These are phyloP conservation scores for Lycodopsis pacificus DNA, from an alignment of 2,797 vertebrate species.

Conservation along the genomic window DNA sequence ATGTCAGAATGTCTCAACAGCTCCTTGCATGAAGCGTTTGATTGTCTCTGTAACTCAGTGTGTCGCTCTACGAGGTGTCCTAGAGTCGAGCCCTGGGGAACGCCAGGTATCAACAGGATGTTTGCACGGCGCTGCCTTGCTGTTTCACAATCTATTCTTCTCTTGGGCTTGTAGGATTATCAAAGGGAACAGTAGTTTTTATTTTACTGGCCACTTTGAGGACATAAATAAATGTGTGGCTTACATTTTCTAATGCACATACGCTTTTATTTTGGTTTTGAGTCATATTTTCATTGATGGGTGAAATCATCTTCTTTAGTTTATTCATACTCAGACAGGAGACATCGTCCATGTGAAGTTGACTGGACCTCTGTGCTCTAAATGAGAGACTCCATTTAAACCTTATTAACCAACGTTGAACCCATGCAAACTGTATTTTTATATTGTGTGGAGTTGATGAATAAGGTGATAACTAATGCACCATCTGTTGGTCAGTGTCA, in stretches of 20 bases:
- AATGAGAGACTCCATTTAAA: too few species aligned
- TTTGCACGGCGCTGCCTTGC: neutral
- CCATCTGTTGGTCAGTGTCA: slow-evolving; percentile 43
- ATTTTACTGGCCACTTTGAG: slow-evolving; percentile 40
- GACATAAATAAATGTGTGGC: slow-evolving; percentile 36
- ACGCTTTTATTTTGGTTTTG: slow-evolving; percentile 39
- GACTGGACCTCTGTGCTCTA: neutral
- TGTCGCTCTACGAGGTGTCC: slow-evolving; percentile 18
- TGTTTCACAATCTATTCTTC: slow-evolving; percentile 12
- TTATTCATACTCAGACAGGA: too few species aligned
- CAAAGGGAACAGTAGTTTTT: slow-evolving; percentile 64
- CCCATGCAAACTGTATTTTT: slow-evolving; percentile 33
- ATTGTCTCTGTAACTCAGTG: slow-evolving; percentile 28
- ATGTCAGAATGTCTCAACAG: slow-evolving; percentile 41
- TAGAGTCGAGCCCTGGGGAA: slow-evolving; percentile 23
- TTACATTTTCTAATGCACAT: slow-evolving; percentile 47
- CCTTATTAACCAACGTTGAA: slow-evolving; percentile 9
- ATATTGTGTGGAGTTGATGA: slow-evolving; percentile 3
- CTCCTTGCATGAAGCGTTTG: slow-evolving; percentile 56
- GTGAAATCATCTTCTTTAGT: slow-evolving; percentile 8
- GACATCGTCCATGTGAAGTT: neutral
- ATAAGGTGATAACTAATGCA: slow-evolving; percentile 22
- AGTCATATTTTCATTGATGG: slow-evolving; percentile 23
- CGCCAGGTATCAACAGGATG: neutral
- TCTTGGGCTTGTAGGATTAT: slow-evolving; percentile 40